Evolutionary conservation across 2,888 invertebrate genomes (phyloP).

Genomic region (Mimas tiliae): DNA sequence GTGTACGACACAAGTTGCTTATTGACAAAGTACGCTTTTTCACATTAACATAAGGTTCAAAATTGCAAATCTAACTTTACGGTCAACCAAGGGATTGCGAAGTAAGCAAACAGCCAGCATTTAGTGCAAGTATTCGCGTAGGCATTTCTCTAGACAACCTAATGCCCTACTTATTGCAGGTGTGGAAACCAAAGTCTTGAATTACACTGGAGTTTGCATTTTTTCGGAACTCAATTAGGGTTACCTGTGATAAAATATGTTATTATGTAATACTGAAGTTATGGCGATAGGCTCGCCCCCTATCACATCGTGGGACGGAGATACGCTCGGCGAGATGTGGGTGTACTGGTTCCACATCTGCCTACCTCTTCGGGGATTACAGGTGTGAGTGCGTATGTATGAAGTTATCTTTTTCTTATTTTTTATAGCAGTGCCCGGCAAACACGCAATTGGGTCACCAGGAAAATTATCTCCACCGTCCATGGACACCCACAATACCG

Average conservation of each 20-base stretch:
- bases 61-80: constrained; percentile 35
- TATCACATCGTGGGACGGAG: too few relatives aligned
- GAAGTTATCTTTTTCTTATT: not conserved
- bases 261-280: not conserved
- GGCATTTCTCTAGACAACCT: constrained; percentile 61
- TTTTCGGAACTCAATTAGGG: constrained; percentile 1
- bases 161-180: constrained; percentile 53
- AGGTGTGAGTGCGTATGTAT: too few relatives aligned
- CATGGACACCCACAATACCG: too few relatives aligned
- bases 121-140: constrained; percentile 49
- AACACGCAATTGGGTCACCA: too few relatives aligned
- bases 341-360: too few relatives aligned
- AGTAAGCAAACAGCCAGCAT: constrained; percentile 58
- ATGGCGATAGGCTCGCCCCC: too few relatives aligned
- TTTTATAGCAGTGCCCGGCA: not conserved
- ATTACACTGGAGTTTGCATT: constrained; percentile 17
- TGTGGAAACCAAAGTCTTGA: constrained; percentile 21
- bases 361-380: too few relatives aligned
- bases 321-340: too few relatives aligned
- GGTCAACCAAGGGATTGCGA: constrained; percentile 50
- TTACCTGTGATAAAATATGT: not conserved
- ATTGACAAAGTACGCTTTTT: constrained; percentile 26
- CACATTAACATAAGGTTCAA: constrained; percentile 36
- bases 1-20: not conserved
- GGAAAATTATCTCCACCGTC: too few relatives aligned